Base-by-base conservation (phyloP, 1,140 invertebrate genomes). In the Scaptomyza hsui region DNA sequence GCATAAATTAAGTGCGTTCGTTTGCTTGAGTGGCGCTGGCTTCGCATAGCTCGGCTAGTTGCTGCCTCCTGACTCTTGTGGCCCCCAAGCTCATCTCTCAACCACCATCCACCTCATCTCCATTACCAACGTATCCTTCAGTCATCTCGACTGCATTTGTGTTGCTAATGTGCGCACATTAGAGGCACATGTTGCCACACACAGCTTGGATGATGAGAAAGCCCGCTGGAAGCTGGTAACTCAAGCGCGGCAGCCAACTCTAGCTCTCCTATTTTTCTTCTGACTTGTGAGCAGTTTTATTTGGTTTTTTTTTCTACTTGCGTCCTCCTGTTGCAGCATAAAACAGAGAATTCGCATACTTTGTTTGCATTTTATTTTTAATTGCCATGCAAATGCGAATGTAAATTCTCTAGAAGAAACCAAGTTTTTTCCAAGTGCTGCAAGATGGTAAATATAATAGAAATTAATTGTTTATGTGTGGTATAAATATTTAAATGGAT, bases 1-100 rank as follows among this genome's bases (percentile, higher is more conserved):
- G 82, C 82, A 88, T 88, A 88, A 88, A 88, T 88, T 88, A 88
- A 88, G 82, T 88, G 82, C 78, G 82, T 88, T 88, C 82, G 82
- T 75, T 78, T 88, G 78, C 82, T 88, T 76, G 82, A 86, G 82
- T 86, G 78, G 78, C 74, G 62, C 55, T 70, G 55, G 78, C 61
- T 74, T 70, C 49, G 72, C 72, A 57, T 45, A 59, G 52, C 68
- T 57, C 65, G 16, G 10, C 62, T 45, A 64, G 59, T 53, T 75
- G 6, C 37, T 29, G 26, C 5, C 26, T 16, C 5, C 26, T 16
- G 45, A 48, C 47, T 68, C 57, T 52, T 42, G 37, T 42, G 21
- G 29, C 73, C 55, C 37, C 73, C 55, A 55, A 15, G 52, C 62
- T 49, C 62, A 55, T 55, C 53, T 18, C 41, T 29, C 26, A 29